A percentile compares a stretch with the other conserved stretches of the same genome.
Evolutionary conservation across 2,113 vertebrate genomes (phyloP).

Genomic region (Calidris pygmaea): DNA sequence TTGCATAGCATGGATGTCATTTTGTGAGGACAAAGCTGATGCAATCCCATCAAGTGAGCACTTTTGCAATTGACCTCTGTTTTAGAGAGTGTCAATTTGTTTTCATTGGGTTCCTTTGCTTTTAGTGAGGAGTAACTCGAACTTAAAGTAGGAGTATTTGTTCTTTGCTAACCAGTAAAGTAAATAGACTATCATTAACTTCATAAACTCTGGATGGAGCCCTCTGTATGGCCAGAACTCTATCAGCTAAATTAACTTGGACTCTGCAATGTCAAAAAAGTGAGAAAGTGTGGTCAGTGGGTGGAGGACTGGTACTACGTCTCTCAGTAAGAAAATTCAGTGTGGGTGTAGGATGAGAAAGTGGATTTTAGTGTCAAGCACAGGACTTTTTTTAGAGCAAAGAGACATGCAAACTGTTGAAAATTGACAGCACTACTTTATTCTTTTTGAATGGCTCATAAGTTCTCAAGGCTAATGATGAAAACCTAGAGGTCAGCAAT

Average conservation of each 20-base stretch:
- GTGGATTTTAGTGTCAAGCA: conserved; percentile 6
- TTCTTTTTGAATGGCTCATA: neutral
- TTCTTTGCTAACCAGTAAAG: neutral
- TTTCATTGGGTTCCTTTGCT: neutral
- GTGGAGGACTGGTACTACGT: neutral
- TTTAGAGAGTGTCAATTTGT: neutral
- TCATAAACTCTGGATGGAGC: neutral
- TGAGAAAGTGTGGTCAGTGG: neutral
- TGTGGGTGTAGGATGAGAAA: neutral
- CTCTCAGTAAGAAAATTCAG: neutral
- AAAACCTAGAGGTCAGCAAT: conserved; percentile 23
- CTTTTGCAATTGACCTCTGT: neutral
- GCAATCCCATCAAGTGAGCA: neutral
- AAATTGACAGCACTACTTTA: neutral
- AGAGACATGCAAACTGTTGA: neutral
- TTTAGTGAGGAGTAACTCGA: neutral
- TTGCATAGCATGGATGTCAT: accelerated
- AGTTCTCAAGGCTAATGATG: neutral
- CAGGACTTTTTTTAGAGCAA: neutral
- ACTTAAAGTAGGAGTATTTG: neutral
- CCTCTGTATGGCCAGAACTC: neutral
- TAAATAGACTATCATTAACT: neutral
- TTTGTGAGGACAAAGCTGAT: neutral
- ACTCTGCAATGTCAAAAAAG: neutral
- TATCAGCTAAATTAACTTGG: neutral